phyloP scores from a whole-genome alignment of 2,113 vertebrate genomes.

The Oryctolagus cuniculus region DNA sequence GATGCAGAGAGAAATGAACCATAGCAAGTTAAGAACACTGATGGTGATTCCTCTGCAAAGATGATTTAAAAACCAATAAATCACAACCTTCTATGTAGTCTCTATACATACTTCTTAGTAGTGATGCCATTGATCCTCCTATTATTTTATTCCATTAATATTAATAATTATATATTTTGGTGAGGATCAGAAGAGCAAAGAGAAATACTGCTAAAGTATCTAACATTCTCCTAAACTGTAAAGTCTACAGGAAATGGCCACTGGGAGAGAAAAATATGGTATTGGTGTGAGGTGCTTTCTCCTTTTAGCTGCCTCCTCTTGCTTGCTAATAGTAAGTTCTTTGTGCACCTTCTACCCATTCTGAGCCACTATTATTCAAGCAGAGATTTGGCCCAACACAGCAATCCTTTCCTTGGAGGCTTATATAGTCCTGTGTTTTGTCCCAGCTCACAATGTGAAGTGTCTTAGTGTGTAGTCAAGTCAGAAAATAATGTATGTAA shows the following conservation, averaged over 20 bases:
- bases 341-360: constrained; percentile 61
- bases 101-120: constrained; percentile 59
- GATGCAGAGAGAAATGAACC: constrained; percentile 81
- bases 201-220: constrained; percentile 58
- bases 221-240: constrained; percentile 57
- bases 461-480: constrained; percentile 53
- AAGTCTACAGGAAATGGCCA: constrained; percentile 65
- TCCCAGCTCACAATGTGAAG: constrained; percentile 73
- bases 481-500: constrained; percentile 76
- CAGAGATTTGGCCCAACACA: constrained; percentile 65
- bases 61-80: constrained; percentile 58
- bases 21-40: constrained; percentile 79
- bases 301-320: constrained; percentile 60
- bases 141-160: constrained; percentile 43
- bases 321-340: constrained; percentile 64
- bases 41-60: constrained; percentile 72
- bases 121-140: constrained; percentile 2
- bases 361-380: constrained; percentile 66
- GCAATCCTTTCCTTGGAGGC: not conserved
- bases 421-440: constrained; percentile 60
- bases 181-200: constrained; percentile 71
- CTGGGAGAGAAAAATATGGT: constrained; percentile 54
- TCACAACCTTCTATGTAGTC: constrained; percentile 46
- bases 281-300: constrained; percentile 58
- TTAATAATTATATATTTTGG: constrained; percentile 35